phyloP scores from a whole-genome alignment of 2,888 invertebrate genomes.

The Ophioninae sp. region DNA sequence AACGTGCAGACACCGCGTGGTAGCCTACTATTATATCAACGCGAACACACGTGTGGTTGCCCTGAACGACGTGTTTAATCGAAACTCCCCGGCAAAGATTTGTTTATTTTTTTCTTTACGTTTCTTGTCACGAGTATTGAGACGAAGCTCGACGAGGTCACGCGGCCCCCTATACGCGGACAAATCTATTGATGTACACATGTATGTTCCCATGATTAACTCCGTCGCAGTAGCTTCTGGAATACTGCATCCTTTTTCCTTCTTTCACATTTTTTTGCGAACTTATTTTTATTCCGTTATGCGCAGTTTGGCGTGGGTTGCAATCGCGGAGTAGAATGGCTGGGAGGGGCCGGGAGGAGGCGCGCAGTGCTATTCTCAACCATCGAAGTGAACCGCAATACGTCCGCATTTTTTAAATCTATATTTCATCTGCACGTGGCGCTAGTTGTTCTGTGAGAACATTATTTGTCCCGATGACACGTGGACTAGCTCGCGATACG shows the following conservation, averaged over 20 bases:
- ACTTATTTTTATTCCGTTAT: background rate
- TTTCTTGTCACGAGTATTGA: too few relatives aligned
- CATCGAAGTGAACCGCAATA: too few relatives aligned
- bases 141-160: background rate
- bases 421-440: too few relatives aligned
- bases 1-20: background rate
- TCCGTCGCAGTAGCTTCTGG: background rate
- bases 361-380: too few relatives aligned
- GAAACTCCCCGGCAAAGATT: constrained; percentile 61
- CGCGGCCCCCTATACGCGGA: background rate
- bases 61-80: constrained; percentile 75
- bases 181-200: background rate
- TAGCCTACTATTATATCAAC: constrained; percentile 34
- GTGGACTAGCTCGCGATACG: too few relatives aligned
- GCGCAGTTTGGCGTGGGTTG: background rate
- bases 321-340: background rate
- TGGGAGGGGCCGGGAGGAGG: too few relatives aligned
- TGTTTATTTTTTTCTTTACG: constrained; percentile 30
- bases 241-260: background rate
- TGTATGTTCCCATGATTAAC: background rate
- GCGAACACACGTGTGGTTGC: constrained; percentile 66
- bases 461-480: too few relatives aligned
- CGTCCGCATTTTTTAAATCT: too few relatives aligned
- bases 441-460: too few relatives aligned
- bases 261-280: background rate